Evolutionary conservation across 2,113 vertebrate genomes (phyloP).

Genomic region (Cynoglossus semilaevis): DNA sequence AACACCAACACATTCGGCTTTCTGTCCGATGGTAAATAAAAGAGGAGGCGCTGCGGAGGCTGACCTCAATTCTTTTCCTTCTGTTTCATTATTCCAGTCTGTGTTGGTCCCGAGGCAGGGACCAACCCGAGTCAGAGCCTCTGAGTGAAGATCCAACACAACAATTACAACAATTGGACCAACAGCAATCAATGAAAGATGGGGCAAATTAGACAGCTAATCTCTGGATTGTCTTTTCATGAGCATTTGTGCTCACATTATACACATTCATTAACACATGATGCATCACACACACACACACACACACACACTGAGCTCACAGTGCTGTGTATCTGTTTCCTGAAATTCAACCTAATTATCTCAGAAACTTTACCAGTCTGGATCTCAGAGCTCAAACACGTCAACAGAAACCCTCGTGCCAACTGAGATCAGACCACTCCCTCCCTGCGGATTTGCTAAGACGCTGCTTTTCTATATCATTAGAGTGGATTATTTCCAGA

Average conservation of each 20-base stretch:
- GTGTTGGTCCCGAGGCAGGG: conserved; percentile 31
- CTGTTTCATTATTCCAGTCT: conserved; percentile 44
- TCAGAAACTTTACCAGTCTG: conserved; percentile 18
- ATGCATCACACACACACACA: conserved; percentile 14
- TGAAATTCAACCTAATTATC: conserved; percentile 48
- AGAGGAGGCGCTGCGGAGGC: conserved; percentile 35
- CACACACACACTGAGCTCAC: background rate
- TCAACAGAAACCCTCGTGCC: conserved; percentile 45
- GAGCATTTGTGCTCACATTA: background rate
- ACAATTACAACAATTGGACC: conserved; percentile 46
- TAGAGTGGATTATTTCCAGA: conserved; percentile 54
- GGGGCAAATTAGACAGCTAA: conserved; percentile 19
- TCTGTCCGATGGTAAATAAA: conserved; percentile 44
- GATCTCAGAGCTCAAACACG: conserved; percentile 12
- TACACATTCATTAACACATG: background rate
- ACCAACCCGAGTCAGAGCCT: conserved; percentile 41
- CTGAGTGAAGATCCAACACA: conserved; percentile 27
- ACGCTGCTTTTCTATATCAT: conserved; percentile 58
- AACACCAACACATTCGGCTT: conserved; percentile 37
- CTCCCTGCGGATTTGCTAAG: conserved; percentile 36
- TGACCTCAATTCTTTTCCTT: conserved; percentile 40
- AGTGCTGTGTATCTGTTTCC: conserved; percentile 9
- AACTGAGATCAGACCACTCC: conserved; percentile 9
- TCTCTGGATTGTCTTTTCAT: conserved; percentile 16
- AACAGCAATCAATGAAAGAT: conserved; percentile 34